Base-by-base conservation (phyloP, 2,113 vertebrate species). In the Mustela lutreola region DNA sequence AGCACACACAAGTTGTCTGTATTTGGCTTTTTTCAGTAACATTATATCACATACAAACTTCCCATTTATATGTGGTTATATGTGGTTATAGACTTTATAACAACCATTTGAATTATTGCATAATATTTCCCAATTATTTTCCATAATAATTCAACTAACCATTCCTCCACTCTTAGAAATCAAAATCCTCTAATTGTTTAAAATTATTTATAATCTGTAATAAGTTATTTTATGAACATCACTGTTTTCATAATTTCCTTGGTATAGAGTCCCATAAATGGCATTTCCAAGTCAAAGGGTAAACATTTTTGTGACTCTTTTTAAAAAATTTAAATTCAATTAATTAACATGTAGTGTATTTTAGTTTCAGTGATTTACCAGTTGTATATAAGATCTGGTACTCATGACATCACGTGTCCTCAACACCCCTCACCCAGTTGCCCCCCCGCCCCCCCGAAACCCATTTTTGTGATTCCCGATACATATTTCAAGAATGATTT, bases 401-500 rank as follows among this genome's bases (percentile, higher is more conserved):
- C 65, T n/a, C 67, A n/a, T 7, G 33, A 67, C 8, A 70, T 70
- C 33, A n/a, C 1, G 4, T n/a, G 7, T 19, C 67, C 67, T 70
- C 67, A n/a, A 70, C n/a, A 33, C 33, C 15, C 7, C 2, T 70
- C 67, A n/a, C 33, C 33, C 33, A n/a, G 33, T n/a, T 70, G n/a
- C 16, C 67, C 33, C 16, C 3, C 15, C 7, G 7, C 65, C 31
- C 31, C 31, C 5, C 4, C 65, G 31, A 15, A 70, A 19, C 16
- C 67, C 48, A 76, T 42, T 82, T 78, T 93, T 81, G 42, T 91
- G 65, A 86, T 28, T 70, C 76, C n/a, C 39, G 31, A 81, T 90
- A 91, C 16, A 1, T 53, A 42, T 86, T 95, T 95, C 86, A 95
- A 53, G 33, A 70, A 67, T 82, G 50, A 95, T 82, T 76, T 76